Base-by-base conservation (phyloP, 2,113 vertebrate genomes). In the Macrotus californicus region DNA sequence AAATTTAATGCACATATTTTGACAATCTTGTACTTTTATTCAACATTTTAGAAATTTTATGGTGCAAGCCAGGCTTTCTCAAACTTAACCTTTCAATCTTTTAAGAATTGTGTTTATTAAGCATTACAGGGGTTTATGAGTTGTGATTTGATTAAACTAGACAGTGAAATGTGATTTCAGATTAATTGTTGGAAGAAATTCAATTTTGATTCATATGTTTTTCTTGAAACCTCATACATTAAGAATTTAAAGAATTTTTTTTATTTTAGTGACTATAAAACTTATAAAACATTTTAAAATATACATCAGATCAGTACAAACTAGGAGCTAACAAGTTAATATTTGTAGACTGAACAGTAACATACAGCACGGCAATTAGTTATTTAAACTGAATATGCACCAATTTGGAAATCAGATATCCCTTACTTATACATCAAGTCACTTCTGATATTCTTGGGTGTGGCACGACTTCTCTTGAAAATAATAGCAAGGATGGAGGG, bases 241-340 rank as follows among this genome's bases (percentile, higher is more conserved):
- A 77, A 88, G n/a, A 70, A 86, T 34, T 67, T 92, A 73, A 34
- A 86, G 7, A 75, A 84, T 61, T 34, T 18, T 34, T 91, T 64
- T 76, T 43, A 69, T 54, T 91, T 88, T 92, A 90, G 43, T 87
- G 76, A 61, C 83, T 64, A 54, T 72, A 82, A 82, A 86, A 96
- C 22, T 4, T 86, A 81, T 52, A 56, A 83, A 80, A 50, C 29
- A 82, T 64, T 89, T 70, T 4, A 41, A 84, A 79, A 67, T 54
- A 59, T 70, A 43, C 3, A 83, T 91, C 75, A 76, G 21, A 61
- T 19, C 29, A 75, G n/a, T 5, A 85, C 66, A 89, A 80, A 73
- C 22, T 80, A 75, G 41, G 31, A 85, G 39, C 59, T 64, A 61
- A 52, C 18, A 89, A 67, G 31, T 92, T 92, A 85, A 24, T 41